Conservation (phyloP, 2,797 vertebrate genomes). For the Crocidura indochinensis region DNA sequence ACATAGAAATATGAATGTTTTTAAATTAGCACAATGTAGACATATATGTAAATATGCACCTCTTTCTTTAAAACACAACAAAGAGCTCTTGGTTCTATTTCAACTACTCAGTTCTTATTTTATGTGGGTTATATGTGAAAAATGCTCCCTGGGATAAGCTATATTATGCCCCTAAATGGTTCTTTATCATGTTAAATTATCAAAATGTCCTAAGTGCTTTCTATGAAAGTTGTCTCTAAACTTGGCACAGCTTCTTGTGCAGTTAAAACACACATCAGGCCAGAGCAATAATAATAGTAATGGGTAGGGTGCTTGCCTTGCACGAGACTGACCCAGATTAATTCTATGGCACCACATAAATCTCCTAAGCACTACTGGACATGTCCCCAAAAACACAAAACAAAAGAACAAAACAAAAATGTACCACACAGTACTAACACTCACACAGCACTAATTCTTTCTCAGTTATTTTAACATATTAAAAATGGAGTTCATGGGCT, state of each 20-base stretch:
- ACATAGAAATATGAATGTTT: conserved; percentile 77
- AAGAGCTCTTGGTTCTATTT: conserved; percentile 60
- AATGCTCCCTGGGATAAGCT: conserved; percentile 2
- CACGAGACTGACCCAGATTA: too few relatives aligned
- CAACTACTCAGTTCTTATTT: conserved; percentile 15
- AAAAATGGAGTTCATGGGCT: conserved; percentile 28
- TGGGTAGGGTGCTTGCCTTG: too few relatives aligned
- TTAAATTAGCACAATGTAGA: conserved; percentile 59
- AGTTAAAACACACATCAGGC: neutral
- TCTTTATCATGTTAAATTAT: conserved; percentile 52
- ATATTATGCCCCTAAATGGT: neutral
- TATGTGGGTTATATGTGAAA: neutral
- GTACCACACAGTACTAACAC: too few relatives aligned
- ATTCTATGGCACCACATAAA: too few relatives aligned
- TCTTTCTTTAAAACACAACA: conserved; percentile 70
- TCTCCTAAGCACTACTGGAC: too few relatives aligned
- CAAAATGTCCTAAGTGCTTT: conserved; percentile 17
- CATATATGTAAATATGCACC: neutral
- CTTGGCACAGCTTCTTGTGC: conserved; percentile 9
- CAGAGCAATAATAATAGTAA: too few relatives aligned
- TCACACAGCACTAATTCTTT: neutral
- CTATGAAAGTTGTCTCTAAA: conserved; percentile 62
- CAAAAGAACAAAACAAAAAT: too few relatives aligned
- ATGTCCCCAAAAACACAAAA: too few relatives aligned
- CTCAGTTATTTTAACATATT: conserved; percentile 51